Percentiles rank a stretch among this genome's conserved stretches.
These are phyloP conservation scores for Hafferia zeledoni DNA, from an alignment of 2,797 vertebrate species.

Conservation along the genomic window DNA sequence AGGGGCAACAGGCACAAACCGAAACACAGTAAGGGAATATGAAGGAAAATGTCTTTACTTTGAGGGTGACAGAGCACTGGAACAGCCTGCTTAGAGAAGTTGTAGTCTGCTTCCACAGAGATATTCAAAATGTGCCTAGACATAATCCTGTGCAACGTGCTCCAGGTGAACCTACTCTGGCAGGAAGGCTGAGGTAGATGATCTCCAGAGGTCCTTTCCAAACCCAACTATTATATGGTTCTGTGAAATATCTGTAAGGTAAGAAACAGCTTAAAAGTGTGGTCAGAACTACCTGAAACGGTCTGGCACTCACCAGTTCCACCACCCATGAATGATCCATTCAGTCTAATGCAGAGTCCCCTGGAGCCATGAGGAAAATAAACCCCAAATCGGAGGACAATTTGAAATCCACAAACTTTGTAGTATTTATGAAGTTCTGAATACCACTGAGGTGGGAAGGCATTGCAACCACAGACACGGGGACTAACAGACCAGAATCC, in stretches of 20 bases:
- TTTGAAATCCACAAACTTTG: neutral
- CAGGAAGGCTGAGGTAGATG: neutral
- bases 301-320: neutral
- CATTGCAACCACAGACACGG: neutral
- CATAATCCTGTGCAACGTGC: neutral
- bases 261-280: neutral
- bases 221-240: neutral
- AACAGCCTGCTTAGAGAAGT: neutral
- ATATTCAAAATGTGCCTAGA: neutral
- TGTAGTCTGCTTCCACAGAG: neutral
- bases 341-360: neutral
- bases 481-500: neutral
- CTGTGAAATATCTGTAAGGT: neutral
- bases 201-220: neutral
- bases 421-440: neutral
- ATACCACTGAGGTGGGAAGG: neutral
- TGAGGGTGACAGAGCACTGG: neutral
- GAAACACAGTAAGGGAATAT: neutral
- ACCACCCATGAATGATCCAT: fast-evolving
- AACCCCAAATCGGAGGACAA: neutral
- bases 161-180: neutral
- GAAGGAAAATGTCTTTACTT: neutral
- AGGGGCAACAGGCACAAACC: neutral
- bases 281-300: neutral
- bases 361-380: neutral